Conservation (phyloP, 2,113 vertebrate species). For the Malaclemys terrapin region DNA sequence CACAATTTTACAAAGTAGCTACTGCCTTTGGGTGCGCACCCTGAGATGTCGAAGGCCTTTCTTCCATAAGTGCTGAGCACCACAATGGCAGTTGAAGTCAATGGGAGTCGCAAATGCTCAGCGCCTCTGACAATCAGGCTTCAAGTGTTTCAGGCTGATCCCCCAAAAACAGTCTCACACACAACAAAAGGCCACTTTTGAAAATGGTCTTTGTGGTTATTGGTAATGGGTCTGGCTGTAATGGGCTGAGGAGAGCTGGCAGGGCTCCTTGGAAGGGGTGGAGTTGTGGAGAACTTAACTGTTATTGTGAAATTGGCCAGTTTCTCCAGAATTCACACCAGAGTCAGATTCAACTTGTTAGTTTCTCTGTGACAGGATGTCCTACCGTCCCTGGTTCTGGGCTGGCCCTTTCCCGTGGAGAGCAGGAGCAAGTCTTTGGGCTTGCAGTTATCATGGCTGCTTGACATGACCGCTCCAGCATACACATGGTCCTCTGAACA, state of each 20-base stretch:
- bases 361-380: rapidly evolving
- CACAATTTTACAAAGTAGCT: not conserved
- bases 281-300: rapidly evolving
- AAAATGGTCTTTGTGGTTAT: not conserved
- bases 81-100: not conserved
- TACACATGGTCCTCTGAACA: not conserved
- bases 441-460: not conserved
- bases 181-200: rapidly evolving
- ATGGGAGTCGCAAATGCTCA: not conserved
- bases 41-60: not conserved
- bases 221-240: rapidly evolving
- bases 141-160: not conserved
- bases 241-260: too few species aligned
- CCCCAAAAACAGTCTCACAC: not conserved
- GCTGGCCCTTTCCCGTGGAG: not conserved
- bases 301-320: not conserved
- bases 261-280: not conserved
- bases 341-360: not conserved
- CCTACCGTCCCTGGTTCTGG: not conserved
- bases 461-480: rapidly evolving
- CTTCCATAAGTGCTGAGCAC: not conserved
- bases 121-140: not conserved
- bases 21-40: not conserved
- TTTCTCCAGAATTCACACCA: not conserved
- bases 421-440: not conserved